Conservation (phyloP, 1,140 invertebrate species). For the Ridgeia piscesae region DNA sequence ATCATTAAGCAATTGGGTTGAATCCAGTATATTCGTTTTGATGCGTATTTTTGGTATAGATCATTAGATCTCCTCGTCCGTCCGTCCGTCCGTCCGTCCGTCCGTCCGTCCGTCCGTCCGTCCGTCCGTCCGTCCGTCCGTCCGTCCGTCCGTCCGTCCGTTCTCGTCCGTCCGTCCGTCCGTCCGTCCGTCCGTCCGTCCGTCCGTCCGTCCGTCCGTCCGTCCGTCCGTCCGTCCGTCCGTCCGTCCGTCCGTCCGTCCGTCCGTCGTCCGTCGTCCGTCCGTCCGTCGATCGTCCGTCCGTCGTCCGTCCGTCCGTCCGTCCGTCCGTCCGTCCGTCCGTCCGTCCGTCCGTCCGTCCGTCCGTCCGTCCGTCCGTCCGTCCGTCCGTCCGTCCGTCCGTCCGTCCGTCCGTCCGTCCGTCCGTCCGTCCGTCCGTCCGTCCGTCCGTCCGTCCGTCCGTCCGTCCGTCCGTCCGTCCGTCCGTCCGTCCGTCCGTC, state of each 20-base stretch:
- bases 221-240: slow-evolving; percentile 40
- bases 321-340: slow-evolving; percentile 23
- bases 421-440: slow-evolving; percentile 21
- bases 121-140: no score
- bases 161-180: slow-evolving; percentile 31
- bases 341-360: slow-evolving; percentile 24
- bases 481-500: slow-evolving; percentile 23
- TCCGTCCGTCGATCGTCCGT: no score
- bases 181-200: slow-evolving; percentile 23
- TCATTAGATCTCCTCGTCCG: no score
- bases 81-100: no score
- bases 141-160: slow-evolving; percentile 58
- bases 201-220: slow-evolving; percentile 23
- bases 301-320: no score
- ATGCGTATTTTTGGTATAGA: no score
- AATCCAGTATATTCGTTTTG: no score
- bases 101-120: no score
- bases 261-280: no score
- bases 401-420: slow-evolving; percentile 23
- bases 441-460: slow-evolving; percentile 23
- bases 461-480: slow-evolving; percentile 23
- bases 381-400: slow-evolving; percentile 21
- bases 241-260: slow-evolving; percentile 23
- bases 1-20: no score
- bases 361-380: slow-evolving; percentile 26